A percentile compares a stretch with the other conserved stretches of the same genome.
phyloP scores from a whole-genome alignment of 1,140 invertebrate species.

The Littorina saxatilis region DNA sequence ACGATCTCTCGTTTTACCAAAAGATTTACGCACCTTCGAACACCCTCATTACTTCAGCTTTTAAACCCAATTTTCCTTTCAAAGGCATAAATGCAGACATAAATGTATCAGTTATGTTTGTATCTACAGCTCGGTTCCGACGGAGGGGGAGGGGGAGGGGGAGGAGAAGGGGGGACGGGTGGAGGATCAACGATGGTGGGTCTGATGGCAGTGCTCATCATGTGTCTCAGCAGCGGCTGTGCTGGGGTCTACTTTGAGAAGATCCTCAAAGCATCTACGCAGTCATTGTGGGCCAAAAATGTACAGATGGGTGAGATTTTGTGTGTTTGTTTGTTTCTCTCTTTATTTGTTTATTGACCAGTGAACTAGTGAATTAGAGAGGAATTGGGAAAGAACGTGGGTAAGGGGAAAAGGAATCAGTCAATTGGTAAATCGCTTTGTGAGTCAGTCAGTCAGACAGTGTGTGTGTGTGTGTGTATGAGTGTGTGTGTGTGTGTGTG shows the following conservation, averaged over 20 bases:
- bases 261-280: slow-evolving; percentile 92
- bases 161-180: slow-evolving; percentile 19
- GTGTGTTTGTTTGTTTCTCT: neutral
- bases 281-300: slow-evolving; percentile 90
- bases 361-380: neutral
- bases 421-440: too few species aligned
- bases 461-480: slow-evolving; percentile 73
- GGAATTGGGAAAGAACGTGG: too few species aligned
- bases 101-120: too few species aligned
- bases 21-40: too few species aligned
- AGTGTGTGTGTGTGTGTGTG: neutral
- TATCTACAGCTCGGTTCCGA: too few species aligned
- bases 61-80: too few species aligned
- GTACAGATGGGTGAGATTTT: slow-evolving; percentile 77
- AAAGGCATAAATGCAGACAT: too few species aligned
- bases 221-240: slow-evolving; percentile 97
- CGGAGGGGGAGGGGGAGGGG: neutral
- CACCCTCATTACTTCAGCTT: too few species aligned
- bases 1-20: too few species aligned
- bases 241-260: slow-evolving; percentile 99
- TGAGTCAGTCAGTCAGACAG: too few species aligned
- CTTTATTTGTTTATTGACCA: neutral
- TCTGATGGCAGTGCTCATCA: slow-evolving; percentile 90
- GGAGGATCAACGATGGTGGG: slow-evolving; percentile 82
- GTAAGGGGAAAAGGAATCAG: neutral